Evolutionary conservation across 1,140 invertebrate species (phyloP), one percentile per base, ranked within the genome.

Genomic region (Bombus turneri): DNA sequence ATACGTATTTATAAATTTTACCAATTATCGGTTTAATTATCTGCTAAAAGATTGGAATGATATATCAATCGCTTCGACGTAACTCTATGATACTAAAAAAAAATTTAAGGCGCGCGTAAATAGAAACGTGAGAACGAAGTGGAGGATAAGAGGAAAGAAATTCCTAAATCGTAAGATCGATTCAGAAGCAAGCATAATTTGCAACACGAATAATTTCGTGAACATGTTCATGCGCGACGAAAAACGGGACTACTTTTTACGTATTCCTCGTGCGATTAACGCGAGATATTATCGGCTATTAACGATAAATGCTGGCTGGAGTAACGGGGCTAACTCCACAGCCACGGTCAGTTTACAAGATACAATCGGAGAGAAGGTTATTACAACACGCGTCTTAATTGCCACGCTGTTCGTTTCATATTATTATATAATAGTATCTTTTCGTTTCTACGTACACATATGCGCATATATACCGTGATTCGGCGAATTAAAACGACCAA

Each of bases 311-410:
- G 47, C 62, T 78, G 68, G 18, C n/a, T 28, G 10, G 13, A 78
- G 73, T 59, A 84, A 83, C 76, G 59, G 47, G 41, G 37, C 41
- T 8, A 18, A 77, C 41, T 76, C 34, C 53, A 37, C 13, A 43
- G 34, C 62, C 73, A 68, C 73, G 66, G 82, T 84, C 53, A 79
- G 47, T 71, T 83, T 77, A 37, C 74, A 53, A 62, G 82, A 81
- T 85, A 85, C 77, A 81, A 85, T 85, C 77, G 41, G 10, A 41
- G 25, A 81, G 68, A 64, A 57, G 77, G 77, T 39, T 85, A 73
- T 85, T 85, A 73, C 83, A 34, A 81, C 78, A 73, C 15, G 39
- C 57, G 53, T 37, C 22, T 85, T 81, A 80, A 85, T 85, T 43
- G 31, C 34, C n/a, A 22, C 28, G 28, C 41, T 39, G 6, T 25